Evolutionary conservation across 2,888 invertebrate genomes (phyloP), one percentile per base, ranked within the genome.

Genomic region (Punctoribates punctum): DNA sequence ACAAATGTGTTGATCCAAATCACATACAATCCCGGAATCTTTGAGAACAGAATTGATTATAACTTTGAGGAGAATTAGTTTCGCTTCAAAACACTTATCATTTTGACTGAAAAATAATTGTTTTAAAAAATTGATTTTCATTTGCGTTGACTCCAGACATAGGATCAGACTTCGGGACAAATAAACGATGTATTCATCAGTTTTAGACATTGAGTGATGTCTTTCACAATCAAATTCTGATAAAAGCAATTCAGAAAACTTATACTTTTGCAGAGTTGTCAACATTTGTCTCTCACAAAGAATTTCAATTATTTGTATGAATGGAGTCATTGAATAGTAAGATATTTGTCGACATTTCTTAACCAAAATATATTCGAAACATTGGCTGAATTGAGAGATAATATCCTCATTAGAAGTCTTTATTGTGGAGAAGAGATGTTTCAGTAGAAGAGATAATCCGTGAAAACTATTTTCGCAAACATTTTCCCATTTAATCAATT

Each of bases 101-200:
- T 72, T 72, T 48, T 72, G 2, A 17, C 15, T 72, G 3, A 15
- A 27, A 46, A 72, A 72, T 15, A 72, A 72, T 23, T 3, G 15
- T 25, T 13, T 4, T 20, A 25, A 46, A 48, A 72, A 48, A 20
- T 48, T 25, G 13, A 38, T 34, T 25, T 48, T 13, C 2, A 27
- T 27, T 72, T 46, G 42, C 15, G 4, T 48, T 72, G 72, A 72
- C 11, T 72, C 25, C 1, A 46, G 1, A 27, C 72, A 72, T 72
- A n/a, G 48, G 25, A 72, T 48, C 5, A 72, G 23, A 72, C 72
- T 72, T 72, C 72, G 42, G 8, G 48, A 25, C 17, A 72, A 72
- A 72, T 72, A 72, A 8, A 72, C 48, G 3, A 46, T 27, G 20
- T 72, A 72, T 48, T 72, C 72, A 48, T 72, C 72, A 48, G 46